Evolutionary conservation across 2,888 invertebrate genomes (phyloP), one percentile per base, ranked within the genome.

Genomic region (Neoascia interrupta): DNA sequence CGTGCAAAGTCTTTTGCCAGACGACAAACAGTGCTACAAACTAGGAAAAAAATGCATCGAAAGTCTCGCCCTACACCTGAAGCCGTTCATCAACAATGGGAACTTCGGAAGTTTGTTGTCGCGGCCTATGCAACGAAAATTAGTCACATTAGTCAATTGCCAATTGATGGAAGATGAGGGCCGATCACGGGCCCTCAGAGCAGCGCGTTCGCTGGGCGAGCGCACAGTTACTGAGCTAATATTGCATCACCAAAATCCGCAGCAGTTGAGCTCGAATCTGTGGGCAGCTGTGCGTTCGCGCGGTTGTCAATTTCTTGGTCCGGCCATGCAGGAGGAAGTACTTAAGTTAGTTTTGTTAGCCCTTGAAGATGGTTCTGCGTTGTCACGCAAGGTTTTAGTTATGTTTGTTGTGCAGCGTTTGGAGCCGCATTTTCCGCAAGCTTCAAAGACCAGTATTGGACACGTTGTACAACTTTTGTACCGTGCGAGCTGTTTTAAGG

Each of bases 271-370:
- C 69, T 96, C 97, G 5, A 97, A 97, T 88, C 90, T 99, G 39
- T 99, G 99, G 99, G 97, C 98, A 37, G 98, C 98, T 19, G 98
- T 99, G 6, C 91, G 99, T 43, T 96, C 97, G 0, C 92, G 98
- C 64, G 99, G 99, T 51, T 99, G 99, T 86, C 99, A 99, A 90
- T 99, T 99, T 90, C 92, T 99, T 23, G 99, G 99, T 5, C 98
- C 98, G 82, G 98, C 97, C 18, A 98, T 99, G 98, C 99, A 99
- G 90, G 98, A 99, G 88, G 99, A 99, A 89, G 98, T 99, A 56
- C 90, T 99, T 28, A 96, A 96, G 86, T 90, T 99, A 81, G 98
- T 99, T 41, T 90, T 99, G 36, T 89, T 98, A 79, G 97, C 98
- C 0, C 89, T 99, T 49, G 97, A 98, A 88, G 98, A 99, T 89